Evolutionary conservation across 2,797 vertebrate species (phyloP).

Genomic region (Microctenopoma stevenorrisi): DNA sequence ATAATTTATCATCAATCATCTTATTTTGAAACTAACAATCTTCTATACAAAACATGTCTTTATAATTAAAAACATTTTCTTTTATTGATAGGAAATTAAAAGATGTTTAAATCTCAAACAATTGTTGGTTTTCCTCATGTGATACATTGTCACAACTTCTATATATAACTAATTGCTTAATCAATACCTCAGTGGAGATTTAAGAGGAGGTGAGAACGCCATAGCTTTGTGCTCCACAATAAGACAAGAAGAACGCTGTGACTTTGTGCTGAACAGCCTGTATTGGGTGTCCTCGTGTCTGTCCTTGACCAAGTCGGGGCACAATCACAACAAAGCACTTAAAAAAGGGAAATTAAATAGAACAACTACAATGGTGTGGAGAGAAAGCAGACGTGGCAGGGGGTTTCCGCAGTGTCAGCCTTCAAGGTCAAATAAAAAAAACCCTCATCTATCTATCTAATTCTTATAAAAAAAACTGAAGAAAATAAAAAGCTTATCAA

Average conservation of each 20-base stretch:
- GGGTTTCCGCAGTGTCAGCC: conserved; percentile 69
- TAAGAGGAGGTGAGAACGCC: conserved; percentile 26
- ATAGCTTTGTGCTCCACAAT: conserved; percentile 13
- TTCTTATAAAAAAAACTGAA: conserved; percentile 11
- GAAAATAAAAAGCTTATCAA: conserved; percentile 4
- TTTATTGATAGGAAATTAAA: conserved; percentile 4
- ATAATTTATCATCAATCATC: too few species aligned
- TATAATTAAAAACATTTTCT: conserved; percentile 6
- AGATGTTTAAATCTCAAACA: background rate
- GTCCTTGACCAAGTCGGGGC: conserved; percentile 71
- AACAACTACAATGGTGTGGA: conserved; percentile 68
- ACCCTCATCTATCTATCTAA: conserved; percentile 31
- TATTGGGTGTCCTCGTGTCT: conserved; percentile 55
- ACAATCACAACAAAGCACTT: conserved; percentile 78
- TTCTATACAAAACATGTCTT: background rate
- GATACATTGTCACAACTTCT: conserved; percentile 30
- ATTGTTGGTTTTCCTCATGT: conserved; percentile 3
- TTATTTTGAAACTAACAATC: background rate
- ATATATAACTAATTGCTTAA: conserved; percentile 19
- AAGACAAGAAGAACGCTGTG: conserved; percentile 30
- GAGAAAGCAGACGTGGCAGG: conserved; percentile 66
- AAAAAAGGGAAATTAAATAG: conserved; percentile 76
- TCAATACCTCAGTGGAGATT: conserved; percentile 2
- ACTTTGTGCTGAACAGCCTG: conserved; percentile 49
- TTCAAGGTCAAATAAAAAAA: conserved; percentile 67